Evolutionary conservation across 2,888 invertebrate genomes (phyloP).

Genomic region (Altica lythri): DNA sequence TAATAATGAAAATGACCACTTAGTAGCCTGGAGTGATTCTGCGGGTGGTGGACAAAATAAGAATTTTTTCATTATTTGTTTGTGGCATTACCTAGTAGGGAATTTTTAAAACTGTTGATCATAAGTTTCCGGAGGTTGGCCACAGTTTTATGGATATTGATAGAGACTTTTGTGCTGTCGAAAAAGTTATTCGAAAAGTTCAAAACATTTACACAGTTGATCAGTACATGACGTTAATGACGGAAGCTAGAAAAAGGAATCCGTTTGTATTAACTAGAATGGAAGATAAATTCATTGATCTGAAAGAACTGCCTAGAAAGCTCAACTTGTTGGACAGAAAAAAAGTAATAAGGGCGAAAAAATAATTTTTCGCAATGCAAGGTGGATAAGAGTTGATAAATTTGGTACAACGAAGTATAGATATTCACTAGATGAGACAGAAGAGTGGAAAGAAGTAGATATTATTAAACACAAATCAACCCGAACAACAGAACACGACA

Average conservation of each 20-base stretch:
- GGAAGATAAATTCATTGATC: constrained; percentile 18
- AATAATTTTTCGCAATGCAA: constrained; percentile 7
- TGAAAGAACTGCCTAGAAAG: constrained; percentile 21
- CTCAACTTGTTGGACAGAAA: constrained; percentile 15
- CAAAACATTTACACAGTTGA: constrained; percentile 41
- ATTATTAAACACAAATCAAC: not conserved
- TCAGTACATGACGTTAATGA: constrained; percentile 14
- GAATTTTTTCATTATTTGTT: constrained; percentile 38
- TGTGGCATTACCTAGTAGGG: constrained; percentile 38
- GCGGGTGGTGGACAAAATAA: constrained; percentile 44
- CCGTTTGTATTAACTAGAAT: constrained; percentile 19
- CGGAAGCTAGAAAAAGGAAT: constrained; percentile 17
- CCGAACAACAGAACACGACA: not conserved
- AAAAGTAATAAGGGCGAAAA: constrained; percentile 18
- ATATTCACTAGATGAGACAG: not conserved
- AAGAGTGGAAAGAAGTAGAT: constrained; percentile 4
- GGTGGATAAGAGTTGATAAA: not conserved
- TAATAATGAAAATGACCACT: constrained; percentile 28
- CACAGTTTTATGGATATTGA: constrained; percentile 31
- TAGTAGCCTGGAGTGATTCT: constrained; percentile 42
- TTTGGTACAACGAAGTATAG: not conserved
- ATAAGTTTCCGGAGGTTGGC: constrained; percentile 47
- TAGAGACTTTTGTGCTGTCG: constrained; percentile 37
- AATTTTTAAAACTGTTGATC: constrained; percentile 41
- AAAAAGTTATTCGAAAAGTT: constrained; percentile 44